phyloP scores from a whole-genome alignment of 2,113 vertebrate genomes.

The Sardina pilchardus region DNA sequence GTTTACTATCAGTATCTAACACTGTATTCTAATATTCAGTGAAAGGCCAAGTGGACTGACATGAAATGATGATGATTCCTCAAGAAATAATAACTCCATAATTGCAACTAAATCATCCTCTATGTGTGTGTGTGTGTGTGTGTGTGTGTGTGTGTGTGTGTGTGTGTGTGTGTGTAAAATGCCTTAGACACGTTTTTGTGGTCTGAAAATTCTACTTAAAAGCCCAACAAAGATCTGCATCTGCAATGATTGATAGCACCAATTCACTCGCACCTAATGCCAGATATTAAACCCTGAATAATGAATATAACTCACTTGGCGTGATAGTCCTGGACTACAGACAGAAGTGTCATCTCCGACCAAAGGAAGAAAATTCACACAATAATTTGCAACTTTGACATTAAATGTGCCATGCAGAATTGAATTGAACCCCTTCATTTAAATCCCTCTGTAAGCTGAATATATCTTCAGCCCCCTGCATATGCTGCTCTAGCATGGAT shows the following conservation, averaged over 20 bases:
- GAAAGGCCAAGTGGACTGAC: neutral
- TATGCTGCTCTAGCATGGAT: neutral
- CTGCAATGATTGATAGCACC: slow-evolving; percentile 70
- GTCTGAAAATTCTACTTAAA: slow-evolving; percentile 60
- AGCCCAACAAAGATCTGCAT: slow-evolving; percentile 58
- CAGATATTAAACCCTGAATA: slow-evolving; percentile 71
- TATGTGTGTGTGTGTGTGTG: neutral
- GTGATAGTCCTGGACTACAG: slow-evolving; percentile 4
- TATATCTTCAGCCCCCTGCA: neutral
- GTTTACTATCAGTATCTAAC: too few relatives aligned
- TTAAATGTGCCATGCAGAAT: slow-evolving; percentile 21
- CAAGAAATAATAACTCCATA: neutral
- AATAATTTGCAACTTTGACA: slow-evolving; percentile 1
- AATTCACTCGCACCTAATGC: slow-evolving; percentile 66
- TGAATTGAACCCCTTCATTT: neutral
- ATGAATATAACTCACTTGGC: slow-evolving; percentile 62
- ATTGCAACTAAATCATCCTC: neutral
- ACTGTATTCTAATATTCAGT: neutral
- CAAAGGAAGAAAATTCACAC: neutral
- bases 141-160: slow-evolving; percentile 11
- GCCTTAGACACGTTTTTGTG: neutral
- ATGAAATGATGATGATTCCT: neutral
- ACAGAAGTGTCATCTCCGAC: neutral
- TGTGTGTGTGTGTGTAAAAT: slow-evolving; percentile 18
- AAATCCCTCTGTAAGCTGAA: neutral